Conservation (phyloP, 2,797 vertebrate species). For the Alcedo quadribrachys region DNA sequence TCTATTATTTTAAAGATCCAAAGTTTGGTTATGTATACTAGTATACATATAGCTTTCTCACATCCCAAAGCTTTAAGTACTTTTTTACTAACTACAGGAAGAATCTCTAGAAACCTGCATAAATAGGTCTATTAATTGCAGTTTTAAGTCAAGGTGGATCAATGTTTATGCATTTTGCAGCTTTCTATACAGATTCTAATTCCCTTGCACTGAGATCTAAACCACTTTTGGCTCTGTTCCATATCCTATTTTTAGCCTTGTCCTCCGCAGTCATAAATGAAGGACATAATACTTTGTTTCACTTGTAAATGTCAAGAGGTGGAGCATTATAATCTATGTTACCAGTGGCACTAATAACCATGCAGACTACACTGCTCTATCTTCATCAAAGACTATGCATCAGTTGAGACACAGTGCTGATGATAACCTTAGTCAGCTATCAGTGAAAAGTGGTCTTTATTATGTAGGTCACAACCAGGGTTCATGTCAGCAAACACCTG, state of each 20-base stretch:
- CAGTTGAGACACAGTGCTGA: slow-evolving; percentile 12
- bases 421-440: slow-evolving; percentile 67
- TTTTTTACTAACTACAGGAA: neutral
- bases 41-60: neutral
- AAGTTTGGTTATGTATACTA: neutral
- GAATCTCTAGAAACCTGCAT: neutral
- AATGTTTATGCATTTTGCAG: slow-evolving; percentile 1
- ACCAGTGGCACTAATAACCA: slow-evolving; percentile 62
- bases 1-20: neutral
- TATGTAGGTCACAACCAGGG: slow-evolving; percentile 49
- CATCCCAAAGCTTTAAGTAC: neutral
- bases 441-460: slow-evolving; percentile 60
- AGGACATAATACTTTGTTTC: slow-evolving; percentile 75
- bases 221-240: slow-evolving; percentile 8
- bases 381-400: slow-evolving; percentile 73
- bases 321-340: neutral
- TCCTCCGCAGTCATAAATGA: slow-evolving; percentile 67
- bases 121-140: neutral
- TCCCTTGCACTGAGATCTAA: slow-evolving; percentile 15
- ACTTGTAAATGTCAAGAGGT: slow-evolving; percentile 59
- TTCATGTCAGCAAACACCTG: slow-evolving; percentile 43
- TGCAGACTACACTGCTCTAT: slow-evolving; percentile 47
- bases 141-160: slow-evolving; percentile 23
- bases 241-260: slow-evolving; percentile 8
- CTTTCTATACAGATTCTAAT: slow-evolving; percentile 32